A percentile compares a stretch with the other conserved stretches of the same genome.
Conservation (phyloP, 2,113 vertebrate genomes). For the Pseudorectes ferrugineus region DNA sequence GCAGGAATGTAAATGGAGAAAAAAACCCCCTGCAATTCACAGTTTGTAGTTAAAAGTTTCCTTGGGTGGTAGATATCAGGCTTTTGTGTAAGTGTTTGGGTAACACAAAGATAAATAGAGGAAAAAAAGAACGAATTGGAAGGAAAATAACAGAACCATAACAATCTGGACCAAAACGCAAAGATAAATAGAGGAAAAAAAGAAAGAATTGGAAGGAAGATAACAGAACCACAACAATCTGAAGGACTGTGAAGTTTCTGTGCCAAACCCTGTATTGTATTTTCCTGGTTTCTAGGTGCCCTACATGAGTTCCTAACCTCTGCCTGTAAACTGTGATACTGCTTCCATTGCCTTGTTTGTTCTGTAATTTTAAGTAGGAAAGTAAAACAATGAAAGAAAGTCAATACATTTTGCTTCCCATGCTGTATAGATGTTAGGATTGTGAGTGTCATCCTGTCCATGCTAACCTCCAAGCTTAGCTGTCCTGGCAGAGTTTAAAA, state of each 20-base stretch:
- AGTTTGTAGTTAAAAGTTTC: not conserved
- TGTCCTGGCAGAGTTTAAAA: not conserved
- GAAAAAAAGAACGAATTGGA: not conserved
- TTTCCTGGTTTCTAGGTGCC: not conserved
- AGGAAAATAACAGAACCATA: not conserved
- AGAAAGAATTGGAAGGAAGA: not conserved
- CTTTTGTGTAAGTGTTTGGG: not conserved
- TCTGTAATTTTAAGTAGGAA: not conserved
- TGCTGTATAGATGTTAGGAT: not conserved
- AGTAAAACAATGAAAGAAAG: not conserved
- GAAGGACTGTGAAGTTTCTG: not conserved
- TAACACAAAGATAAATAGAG: not conserved
- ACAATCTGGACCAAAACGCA: not conserved
- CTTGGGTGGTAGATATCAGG: not conserved
- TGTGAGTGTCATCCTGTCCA: not conserved
- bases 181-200: not conserved
- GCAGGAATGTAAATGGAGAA: not conserved
- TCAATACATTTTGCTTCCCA: not conserved
- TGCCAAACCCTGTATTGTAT: not conserved
- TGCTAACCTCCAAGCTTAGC: not conserved
- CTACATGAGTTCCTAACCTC: not conserved
- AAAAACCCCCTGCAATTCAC: rapidly evolving
- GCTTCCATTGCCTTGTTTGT: not conserved
- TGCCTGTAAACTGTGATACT: not conserved
- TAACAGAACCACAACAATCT: not conserved